phyloP scores from a whole-genome alignment of 2,113 vertebrate genomes.

The Meleagris gallopavo region DNA sequence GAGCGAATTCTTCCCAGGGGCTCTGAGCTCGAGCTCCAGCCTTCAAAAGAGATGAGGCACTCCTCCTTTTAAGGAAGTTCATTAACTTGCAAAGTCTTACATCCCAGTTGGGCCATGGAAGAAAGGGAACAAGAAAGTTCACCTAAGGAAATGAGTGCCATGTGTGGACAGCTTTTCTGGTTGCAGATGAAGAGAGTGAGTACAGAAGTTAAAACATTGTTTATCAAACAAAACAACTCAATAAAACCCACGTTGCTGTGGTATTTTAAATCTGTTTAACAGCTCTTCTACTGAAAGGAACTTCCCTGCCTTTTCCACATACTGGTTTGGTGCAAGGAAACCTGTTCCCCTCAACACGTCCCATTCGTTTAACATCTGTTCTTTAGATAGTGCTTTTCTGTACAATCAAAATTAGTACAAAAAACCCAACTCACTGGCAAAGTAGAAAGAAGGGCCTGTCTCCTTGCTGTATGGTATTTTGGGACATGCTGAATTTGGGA shows the following conservation, averaged over 20 bases:
- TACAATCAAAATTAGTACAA: constrained; percentile 83
- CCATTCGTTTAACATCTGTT: constrained; percentile 74
- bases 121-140: not conserved
- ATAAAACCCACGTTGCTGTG: not conserved
- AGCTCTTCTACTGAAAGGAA: constrained; percentile 9
- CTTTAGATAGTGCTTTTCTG: constrained; percentile 81
- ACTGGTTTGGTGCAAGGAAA: constrained; percentile 78
- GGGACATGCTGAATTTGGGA: constrained; percentile 89
- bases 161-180: not conserved
- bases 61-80: not conserved
- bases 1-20: not conserved
- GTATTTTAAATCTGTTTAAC: not conserved
- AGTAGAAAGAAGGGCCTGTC: constrained; percentile 90
- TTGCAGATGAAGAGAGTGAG: not conserved
- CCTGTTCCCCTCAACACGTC: constrained; percentile 69
- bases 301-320: constrained; percentile 58
- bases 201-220: not conserved
- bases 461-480: constrained; percentile 90
- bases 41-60: not conserved
- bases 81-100: not conserved
- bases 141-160: no score
- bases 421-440: constrained; percentile 89
- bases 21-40: not conserved
- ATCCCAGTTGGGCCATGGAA: not conserved
- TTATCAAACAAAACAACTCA: not conserved